Base-by-base conservation (phyloP, 1,140 invertebrate genomes). In the Drosophila triauraria region DNA sequence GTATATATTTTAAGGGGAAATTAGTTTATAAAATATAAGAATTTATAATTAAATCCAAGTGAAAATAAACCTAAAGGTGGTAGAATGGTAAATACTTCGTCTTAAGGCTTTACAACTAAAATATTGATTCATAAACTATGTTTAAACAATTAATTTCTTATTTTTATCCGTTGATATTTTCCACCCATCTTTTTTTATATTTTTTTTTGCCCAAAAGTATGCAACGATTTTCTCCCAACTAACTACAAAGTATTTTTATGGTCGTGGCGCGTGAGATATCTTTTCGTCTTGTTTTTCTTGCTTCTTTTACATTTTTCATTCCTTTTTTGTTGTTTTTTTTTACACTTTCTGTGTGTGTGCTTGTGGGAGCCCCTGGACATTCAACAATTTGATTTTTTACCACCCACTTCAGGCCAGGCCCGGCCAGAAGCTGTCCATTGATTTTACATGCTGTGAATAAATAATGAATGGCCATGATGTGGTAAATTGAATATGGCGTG, bases 381-480 rank as follows among this genome's bases (percentile, higher is more conserved):
- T 84, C 60, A 88, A 88, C 85, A 88, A 90, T 90, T 83, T 82
- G 80, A 80, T 80, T 83, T 75, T 83, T 75, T 62, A 40, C 35
- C 35, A 65, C 20, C 57, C 62, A 63, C 46, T 44, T 25, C 51
- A 30, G 40, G 23, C 25, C 42, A 13, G 20, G 2, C 23, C n/a
- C 0, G 42, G 43, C 35, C 35, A 44, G 32, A 15, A 48, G 47
- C 50, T 78, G 78, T 54, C 81, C 85, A 90, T 85, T 90, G 85
- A 90, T 90, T 90, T 90, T 90, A 90, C 85, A 90, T 90, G 86
- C 84, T 85, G 70, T 90, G 85, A 90, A 90, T 90, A 90, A 90
- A 90, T 90, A 90, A 90, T 90, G 85, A 90, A 85, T 85, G 86
- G 58, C 71, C 85, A 90, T 90, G 85, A 90, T 90, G 85, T 90